Percentiles rank a stretch among this genome's conserved stretches.
These are phyloP conservation scores for Germaria angustata DNA, from an alignment of 2,888 invertebrate species.

Conservation along the genomic window DNA sequence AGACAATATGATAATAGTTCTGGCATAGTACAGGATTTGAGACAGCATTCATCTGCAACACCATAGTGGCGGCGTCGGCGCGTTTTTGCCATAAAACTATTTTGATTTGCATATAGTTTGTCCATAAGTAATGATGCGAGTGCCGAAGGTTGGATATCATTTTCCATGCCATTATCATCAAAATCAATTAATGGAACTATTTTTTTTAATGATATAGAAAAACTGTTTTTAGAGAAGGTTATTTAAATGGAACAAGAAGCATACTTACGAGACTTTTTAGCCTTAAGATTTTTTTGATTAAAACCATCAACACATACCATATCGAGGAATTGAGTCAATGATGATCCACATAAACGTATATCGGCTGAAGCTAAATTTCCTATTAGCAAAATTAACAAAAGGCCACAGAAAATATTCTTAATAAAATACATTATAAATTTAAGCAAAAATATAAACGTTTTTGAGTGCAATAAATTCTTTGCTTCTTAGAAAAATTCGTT, in stretches of 20 bases:
- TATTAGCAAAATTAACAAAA: conserved; percentile 7
- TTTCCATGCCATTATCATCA: neutral
- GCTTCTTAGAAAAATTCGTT: neutral
- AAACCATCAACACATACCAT: conserved; percentile 38
- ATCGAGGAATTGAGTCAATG: conserved; percentile 4
- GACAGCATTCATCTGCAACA: conserved; percentile 71
- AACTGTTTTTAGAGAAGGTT: neutral
- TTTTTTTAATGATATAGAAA: neutral
- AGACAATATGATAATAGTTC: conserved; percentile 71
- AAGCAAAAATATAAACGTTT: neutral
- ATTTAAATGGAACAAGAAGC: neutral
- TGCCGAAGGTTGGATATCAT: neutral
- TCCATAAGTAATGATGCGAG: conserved; percentile 5
- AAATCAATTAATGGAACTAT: conserved; percentile 7
- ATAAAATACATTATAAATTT: neutral
- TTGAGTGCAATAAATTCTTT: neutral
- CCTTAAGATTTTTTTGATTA: conserved; percentile 25
- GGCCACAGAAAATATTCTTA: neutral
- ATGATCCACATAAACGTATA: conserved; percentile 30
- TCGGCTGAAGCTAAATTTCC: neutral
- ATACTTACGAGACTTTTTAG: conserved; percentile 28
- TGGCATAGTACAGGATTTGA: conserved; percentile 70
- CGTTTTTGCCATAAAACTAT: conserved; percentile 34
- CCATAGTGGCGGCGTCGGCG: conserved; percentile 67
- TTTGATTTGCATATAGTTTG: conserved; percentile 12